Evolutionary conservation across 2,888 invertebrate genomes (phyloP).

Genomic region (Drosophila falleni): DNA sequence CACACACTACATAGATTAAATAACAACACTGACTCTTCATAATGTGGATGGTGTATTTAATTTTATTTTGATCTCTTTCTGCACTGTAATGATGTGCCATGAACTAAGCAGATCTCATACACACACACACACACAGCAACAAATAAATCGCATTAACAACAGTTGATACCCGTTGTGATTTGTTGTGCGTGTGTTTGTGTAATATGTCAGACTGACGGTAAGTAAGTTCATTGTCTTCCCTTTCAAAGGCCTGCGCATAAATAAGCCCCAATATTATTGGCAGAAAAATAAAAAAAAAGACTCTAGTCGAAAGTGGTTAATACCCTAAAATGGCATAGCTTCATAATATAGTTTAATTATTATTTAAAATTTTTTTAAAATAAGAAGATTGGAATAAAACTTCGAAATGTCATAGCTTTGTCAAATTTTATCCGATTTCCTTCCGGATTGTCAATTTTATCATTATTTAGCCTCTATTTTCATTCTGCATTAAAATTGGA

Average conservation of each 20-base stretch:
- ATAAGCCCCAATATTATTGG: slow-evolving; percentile 11
- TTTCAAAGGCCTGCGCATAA: slow-evolving; percentile 32
- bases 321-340: no score
- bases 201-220: slow-evolving; percentile 31
- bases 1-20: slow-evolving; percentile 13
- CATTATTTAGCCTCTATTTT: no score
- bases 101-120: slow-evolving; percentile 22
- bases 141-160: slow-evolving; percentile 56
- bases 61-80: slow-evolving; percentile 38
- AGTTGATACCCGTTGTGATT: slow-evolving; percentile 41
- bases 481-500: no score
- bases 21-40: slow-evolving; percentile 1
- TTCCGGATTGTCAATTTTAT: no score
- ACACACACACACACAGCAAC: slow-evolving; percentile 1
- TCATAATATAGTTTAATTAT: no score
- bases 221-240: slow-evolving; percentile 29
- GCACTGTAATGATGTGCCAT: slow-evolving; percentile 39
- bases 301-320: no score
- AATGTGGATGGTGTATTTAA: slow-evolving; percentile 24
- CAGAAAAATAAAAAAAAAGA: background rate
- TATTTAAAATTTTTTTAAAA: no score
- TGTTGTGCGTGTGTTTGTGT: slow-evolving; percentile 39
- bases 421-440: no score
- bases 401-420: no score
- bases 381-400: no score